These are phyloP conservation scores for Papilio helenus DNA, from an alignment of 1,140 invertebrate genomes.

Conservation along the genomic window DNA sequence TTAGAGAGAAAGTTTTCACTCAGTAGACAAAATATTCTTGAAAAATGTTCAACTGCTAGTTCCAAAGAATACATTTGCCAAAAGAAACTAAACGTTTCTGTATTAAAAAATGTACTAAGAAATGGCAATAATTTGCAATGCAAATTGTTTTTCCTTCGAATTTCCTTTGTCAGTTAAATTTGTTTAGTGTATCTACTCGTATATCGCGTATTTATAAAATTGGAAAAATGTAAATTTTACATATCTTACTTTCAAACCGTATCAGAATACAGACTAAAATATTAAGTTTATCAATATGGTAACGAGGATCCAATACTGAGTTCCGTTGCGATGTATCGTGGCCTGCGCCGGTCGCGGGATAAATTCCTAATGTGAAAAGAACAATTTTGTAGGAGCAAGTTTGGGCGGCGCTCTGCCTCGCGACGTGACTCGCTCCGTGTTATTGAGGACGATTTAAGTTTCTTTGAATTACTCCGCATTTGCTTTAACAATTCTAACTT, in stretches of 20 bases:
- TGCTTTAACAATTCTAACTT: constrained; percentile 3
- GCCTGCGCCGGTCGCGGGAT: background rate
- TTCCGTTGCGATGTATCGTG: background rate
- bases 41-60: too few species aligned
- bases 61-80: too few species aligned
- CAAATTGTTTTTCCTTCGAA: too few species aligned
- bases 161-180: too few species aligned
- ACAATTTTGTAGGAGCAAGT: constrained; percentile 22
- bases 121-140: too few species aligned
- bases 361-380: constrained; percentile 24
- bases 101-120: too few species aligned
- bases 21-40: background rate
- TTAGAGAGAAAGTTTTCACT: background rate
- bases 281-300: constrained; percentile 18
- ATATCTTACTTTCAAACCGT: background rate
- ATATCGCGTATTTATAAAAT: background rate
- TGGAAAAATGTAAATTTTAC: background rate
- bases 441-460: constrained; percentile 13
- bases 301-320: background rate
- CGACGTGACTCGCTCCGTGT: background rate
- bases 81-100: too few species aligned
- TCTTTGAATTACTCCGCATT: constrained; percentile 23
- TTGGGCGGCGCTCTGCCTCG: background rate
- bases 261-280: background rate
- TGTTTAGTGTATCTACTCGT: too few species aligned